Base-by-base conservation (phyloP, 2,888 invertebrate genomes). In the Drosophila pseudotakahashii region DNA sequence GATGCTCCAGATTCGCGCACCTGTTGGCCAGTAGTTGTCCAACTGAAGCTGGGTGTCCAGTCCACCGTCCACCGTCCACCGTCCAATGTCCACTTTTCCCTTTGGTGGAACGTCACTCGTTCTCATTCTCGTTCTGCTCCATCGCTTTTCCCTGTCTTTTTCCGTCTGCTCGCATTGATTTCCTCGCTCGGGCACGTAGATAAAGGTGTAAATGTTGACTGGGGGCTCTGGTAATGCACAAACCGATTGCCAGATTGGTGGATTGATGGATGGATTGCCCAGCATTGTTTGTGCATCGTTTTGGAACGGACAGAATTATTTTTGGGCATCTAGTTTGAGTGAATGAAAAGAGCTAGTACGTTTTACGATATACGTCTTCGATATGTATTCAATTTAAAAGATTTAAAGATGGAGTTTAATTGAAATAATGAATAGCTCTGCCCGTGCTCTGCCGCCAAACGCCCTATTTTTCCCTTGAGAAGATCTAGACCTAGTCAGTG, bases 1-100 rank as follows among this genome's bases (percentile, higher is more conserved):
- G 81, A 87, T 87, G 87, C 79, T 75, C 84, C 81, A 87, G 87
- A 81, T 82, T 83, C 79, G 77, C 70, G 70, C 81, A 81, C 87
- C 81, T 81, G 87, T 86, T 83, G 81, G 53, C 51, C 50, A 59
- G n/a, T n/a, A n/a, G n/a, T n/a, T n/a, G n/a, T n/a, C n/a, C n/a
- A n/a, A n/a, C n/a, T n/a, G n/a, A n/a, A n/a, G n/a, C n/a, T n/a
- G n/a, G n/a, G n/a, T n/a, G n/a, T n/a, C n/a, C n/a, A n/a, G n/a
- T 26, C 48, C 39, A 34, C 7, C 3, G 19, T 19, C 19, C 19
- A 19, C n/a, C n/a, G n/a, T 26, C 48, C 39, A 34, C 7, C 3
- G 19, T 19, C 19, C 19, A 19, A 1, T 47, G 26, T 61, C 10
- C 10, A 16, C 3, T n/a, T 19, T 58, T 45, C 37, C 7, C 7